Percentiles rank a stretch among this genome's conserved stretches.
Conservation (phyloP, 1,140 invertebrate genomes). For the Heliothis virescens region DNA sequence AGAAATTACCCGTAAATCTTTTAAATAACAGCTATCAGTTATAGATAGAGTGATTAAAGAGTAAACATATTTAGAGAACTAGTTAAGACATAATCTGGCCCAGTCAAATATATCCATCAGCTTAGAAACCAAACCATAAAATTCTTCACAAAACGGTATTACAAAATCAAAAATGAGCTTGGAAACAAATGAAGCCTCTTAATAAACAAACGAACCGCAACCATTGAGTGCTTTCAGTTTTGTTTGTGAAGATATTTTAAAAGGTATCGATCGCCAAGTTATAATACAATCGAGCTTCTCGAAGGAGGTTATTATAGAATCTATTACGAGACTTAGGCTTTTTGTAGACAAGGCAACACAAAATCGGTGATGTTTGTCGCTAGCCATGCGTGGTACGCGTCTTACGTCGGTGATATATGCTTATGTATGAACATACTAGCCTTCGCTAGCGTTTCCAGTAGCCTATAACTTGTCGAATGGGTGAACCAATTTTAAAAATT, state of each 20-base stretch:
- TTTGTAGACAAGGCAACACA: neutral
- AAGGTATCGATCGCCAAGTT: conserved; percentile 9
- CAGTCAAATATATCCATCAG: no score
- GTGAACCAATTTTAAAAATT: no score
- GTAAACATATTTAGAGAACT: no score
- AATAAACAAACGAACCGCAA: neutral
- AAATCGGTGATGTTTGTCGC: neutral
- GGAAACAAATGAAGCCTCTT: neutral
- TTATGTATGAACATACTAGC: no score
- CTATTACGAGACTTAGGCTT: neutral
- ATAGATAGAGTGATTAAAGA: no score
- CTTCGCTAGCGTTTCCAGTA: no score
- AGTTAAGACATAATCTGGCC: no score
- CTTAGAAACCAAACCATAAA: no score
- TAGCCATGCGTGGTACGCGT: no score
- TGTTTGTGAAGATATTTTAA: conserved; percentile 17
- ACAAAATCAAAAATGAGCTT: neutral
- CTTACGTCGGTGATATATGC: neutral
- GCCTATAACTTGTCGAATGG: no score
- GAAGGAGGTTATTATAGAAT: neutral
- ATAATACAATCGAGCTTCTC: neutral
- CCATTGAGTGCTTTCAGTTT: neutral
- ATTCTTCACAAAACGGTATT: neutral
- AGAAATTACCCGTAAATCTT: no score
- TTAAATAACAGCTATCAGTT: no score